Evolutionary conservation across 2,797 vertebrate genomes (phyloP).

Genomic region (Pitangus sulphuratus): DNA sequence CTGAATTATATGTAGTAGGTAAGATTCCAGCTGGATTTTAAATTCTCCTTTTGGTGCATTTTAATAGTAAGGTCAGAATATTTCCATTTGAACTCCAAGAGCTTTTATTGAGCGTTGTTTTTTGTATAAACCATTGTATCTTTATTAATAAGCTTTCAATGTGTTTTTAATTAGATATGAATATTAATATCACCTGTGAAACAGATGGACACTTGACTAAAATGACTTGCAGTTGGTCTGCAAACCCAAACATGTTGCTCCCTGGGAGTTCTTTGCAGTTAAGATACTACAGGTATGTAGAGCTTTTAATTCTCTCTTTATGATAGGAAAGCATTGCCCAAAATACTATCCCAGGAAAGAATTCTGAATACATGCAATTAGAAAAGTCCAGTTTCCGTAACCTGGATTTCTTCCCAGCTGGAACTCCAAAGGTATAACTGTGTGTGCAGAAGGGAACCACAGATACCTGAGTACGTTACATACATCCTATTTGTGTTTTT

Average conservation of each 20-base stretch:
- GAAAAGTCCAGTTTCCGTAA: background rate
- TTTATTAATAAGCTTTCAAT: conserved; percentile 49
- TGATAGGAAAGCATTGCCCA: background rate
- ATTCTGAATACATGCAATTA: background rate
- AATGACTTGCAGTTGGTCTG: conserved; percentile 91
- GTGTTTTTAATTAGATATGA: conserved; percentile 80
- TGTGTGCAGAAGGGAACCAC: background rate
- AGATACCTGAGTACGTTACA: rapidly evolving
- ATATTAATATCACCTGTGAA: conserved; percentile 83
- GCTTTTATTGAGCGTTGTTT: background rate
- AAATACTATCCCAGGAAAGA: background rate
- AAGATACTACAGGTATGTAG: conserved; percentile 76
- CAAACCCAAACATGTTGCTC: conserved; percentile 52
- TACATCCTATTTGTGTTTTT: background rate
- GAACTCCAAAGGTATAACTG: background rate
- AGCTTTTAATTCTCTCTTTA: background rate
- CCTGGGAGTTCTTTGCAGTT: conserved; percentile 72
- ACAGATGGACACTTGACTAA: conserved; percentile 84
- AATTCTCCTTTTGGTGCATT: background rate
- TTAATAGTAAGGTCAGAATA: background rate
- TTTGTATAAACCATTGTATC: background rate
- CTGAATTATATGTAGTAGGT: conserved; percentile 90
- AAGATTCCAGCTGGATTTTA: conserved; percentile 43
- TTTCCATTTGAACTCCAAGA: background rate
- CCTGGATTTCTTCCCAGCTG: background rate